Base-by-base conservation (phyloP, 2,797 vertebrate species). In the Tarsius wallacei region DNA sequence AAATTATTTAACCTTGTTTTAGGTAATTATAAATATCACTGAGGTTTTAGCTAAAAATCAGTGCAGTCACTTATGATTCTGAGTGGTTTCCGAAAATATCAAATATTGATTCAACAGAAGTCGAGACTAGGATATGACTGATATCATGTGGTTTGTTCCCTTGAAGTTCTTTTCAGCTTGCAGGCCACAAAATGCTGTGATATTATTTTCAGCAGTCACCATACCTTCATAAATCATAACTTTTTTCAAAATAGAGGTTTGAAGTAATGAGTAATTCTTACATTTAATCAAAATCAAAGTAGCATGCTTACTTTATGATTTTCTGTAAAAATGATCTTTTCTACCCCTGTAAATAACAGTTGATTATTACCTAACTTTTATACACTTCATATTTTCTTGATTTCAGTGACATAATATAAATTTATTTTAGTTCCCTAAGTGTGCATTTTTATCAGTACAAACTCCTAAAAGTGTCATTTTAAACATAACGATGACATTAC, bases 401-500 rank as follows among this genome's bases (percentile, higher is more conserved):
- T 91, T 85, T 96, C 59, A 63, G 47, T 68, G 64, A 74, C n/a
- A 81, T 83, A 95, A 97, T 70, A 89, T 33, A 89, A 66, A 89
- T 94, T 77, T 94, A 91, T 93, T 91, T 96, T 77, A 68, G 81
- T 83, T 24, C 8, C 26, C 24, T 33, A 86, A 95, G 49, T 86
- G 42, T 91, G 74, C 15, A 33, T 95, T 96, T 94, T 87, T 94
- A 87, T 83, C 55, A 84, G 61, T 49, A 19, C 33, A 87, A 80
- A 96, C 87, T 87, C 66, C 80, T 90, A 64, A 94, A 97, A 93
- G 76, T 94, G 87, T 63, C 90, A 93, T 88, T 95, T 93, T 64
- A 82, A 96, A 76, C 80, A 93, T 93, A 95, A 96, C 90, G 89
- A 94, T 93, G 81, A 57, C 42, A 97, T 96, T 87, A 94, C 77